Evolutionary conservation across 2,797 vertebrate species (phyloP).

Genomic region (Mastacembelus armatus): DNA sequence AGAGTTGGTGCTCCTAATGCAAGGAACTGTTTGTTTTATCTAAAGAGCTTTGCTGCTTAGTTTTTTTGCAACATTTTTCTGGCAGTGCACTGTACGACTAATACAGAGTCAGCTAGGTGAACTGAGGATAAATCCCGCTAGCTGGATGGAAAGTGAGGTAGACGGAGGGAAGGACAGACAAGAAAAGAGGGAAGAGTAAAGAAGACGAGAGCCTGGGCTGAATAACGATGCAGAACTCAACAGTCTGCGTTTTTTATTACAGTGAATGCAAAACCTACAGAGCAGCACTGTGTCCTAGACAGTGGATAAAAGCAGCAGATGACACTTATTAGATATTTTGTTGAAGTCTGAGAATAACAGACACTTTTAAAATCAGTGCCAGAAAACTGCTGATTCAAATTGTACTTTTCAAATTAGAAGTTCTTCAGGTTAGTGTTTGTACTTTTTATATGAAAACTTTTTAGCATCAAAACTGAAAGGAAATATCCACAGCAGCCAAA

Average conservation of each 20-base stretch:
- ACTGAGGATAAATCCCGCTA: constrained; percentile 32
- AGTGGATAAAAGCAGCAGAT: not conserved
- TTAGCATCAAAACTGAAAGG: too few species aligned
- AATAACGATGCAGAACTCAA: constrained; percentile 8
- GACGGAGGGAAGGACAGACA: constrained; percentile 12
- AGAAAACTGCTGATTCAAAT: too few species aligned
- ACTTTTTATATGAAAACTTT: not conserved
- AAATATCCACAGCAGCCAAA: too few species aligned
- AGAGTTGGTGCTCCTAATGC: constrained; percentile 39
- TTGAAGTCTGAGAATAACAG: too few species aligned
- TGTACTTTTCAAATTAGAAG: too few species aligned
- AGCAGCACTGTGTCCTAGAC: not conserved
- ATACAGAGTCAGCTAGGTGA: constrained; percentile 38
- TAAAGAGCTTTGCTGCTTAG: constrained; percentile 42
- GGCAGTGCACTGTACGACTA: constrained; percentile 24
- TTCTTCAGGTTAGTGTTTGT: not conserved
- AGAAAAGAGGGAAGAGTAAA: constrained; percentile 5
- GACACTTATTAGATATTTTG: not conserved
- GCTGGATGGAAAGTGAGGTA: constrained; percentile 7
- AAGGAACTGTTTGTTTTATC: constrained; percentile 43
- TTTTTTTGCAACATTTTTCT: constrained; percentile 57
- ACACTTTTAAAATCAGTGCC: too few species aligned
- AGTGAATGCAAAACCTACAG: not conserved
- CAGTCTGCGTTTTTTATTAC: not conserved
- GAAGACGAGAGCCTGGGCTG: not conserved